Evolutionary conservation across 2,888 invertebrate genomes (phyloP).

Genomic region (Leptinotarsa tumamoca): DNA sequence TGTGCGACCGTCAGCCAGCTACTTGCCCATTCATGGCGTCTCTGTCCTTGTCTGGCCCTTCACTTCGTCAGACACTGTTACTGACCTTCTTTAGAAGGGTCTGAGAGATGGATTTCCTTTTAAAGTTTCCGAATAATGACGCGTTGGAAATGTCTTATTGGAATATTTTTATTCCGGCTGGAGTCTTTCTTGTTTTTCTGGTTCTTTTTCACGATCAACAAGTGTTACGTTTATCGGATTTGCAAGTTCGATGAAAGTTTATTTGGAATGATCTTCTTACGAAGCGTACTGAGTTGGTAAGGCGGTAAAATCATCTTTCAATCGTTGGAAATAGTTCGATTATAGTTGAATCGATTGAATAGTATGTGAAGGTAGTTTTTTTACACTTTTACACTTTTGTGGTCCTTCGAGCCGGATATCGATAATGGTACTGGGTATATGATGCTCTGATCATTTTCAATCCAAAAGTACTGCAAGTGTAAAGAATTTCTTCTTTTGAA

Average conservation of each 20-base stretch:
- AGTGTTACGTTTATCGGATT: conserved; percentile 35
- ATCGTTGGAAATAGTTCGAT: background rate
- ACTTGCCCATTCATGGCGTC: conserved; percentile 50
- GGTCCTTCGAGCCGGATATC: background rate
- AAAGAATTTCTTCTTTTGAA: too few relatives aligned
- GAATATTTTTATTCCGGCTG: conserved; percentile 46
- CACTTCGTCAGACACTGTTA: conserved; percentile 42
- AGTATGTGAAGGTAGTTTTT: too few relatives aligned
- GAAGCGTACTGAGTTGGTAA: background rate
- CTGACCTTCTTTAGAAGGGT: conserved; percentile 46
- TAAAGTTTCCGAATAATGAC: conserved; percentile 52
- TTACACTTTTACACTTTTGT: too few relatives aligned
- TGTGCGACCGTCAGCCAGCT: conserved; percentile 45
- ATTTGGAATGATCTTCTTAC: conserved; percentile 12
- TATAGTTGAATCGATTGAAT: background rate
- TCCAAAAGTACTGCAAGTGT: too few relatives aligned
- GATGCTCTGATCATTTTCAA: too few relatives aligned
- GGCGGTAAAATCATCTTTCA: background rate
- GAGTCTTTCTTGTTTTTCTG: conserved; percentile 30
- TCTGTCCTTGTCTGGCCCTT: conserved; percentile 46
- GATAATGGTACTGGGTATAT: background rate
- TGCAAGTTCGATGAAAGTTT: conserved; percentile 9
- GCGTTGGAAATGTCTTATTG: conserved; percentile 50
- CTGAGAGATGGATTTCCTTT: conserved; percentile 47
- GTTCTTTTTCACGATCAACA: conserved; percentile 39